Base-by-base conservation (phyloP, 2,113 vertebrate genomes). In the Ciconia boyciana region DNA sequence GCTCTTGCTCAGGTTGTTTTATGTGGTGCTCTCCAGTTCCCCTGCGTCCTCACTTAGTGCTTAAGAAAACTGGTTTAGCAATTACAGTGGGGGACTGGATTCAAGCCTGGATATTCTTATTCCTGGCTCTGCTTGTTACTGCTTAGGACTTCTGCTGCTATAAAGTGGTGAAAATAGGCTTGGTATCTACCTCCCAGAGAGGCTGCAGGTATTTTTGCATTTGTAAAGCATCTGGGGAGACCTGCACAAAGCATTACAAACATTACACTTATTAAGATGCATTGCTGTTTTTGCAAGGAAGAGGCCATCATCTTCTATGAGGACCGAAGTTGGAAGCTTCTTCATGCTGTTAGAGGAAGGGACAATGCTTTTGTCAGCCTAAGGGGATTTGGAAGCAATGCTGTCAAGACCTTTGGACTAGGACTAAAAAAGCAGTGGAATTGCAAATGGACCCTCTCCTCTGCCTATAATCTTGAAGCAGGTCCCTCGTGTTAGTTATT, bases 251-350 rank as follows among this genome's bases (percentile, higher is more conserved):
- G n/a, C 4, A 16, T 87, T 83, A 13, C 49, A 94, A 71, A 21
- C 3, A 3, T 13, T 2, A 4, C 0, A 0, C 43, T 51, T 51
- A 19, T 0, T 46, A 12, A 34, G 10, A 4, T 7, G 10, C 3
- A 1, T 5, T 51, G 25, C 14, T 92, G 7, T 8, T 58, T 68
- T 71, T 25, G 26, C 11, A 55, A 86, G 58, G 41, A 77, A 44
- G 17, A 29, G 13, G 16, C 17, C 5, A 4, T 43, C 13, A 3
- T 48, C 46, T 44, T 48, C 46, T 44, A 0, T 22, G 24, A 66
- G 39, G n/a, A 65, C 2, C 10, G 6, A 81, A 64, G 32, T 0
- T 62, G 24, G 49, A 87, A 78, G 34, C 8, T 39, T 43, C 52
- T 55, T 87, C 3, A 0, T 46, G 43, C n/a, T 71, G n/a, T 71